Conservation (phyloP, 2,797 vertebrate species). For the Cynodonichthys magdalenae region DNA sequence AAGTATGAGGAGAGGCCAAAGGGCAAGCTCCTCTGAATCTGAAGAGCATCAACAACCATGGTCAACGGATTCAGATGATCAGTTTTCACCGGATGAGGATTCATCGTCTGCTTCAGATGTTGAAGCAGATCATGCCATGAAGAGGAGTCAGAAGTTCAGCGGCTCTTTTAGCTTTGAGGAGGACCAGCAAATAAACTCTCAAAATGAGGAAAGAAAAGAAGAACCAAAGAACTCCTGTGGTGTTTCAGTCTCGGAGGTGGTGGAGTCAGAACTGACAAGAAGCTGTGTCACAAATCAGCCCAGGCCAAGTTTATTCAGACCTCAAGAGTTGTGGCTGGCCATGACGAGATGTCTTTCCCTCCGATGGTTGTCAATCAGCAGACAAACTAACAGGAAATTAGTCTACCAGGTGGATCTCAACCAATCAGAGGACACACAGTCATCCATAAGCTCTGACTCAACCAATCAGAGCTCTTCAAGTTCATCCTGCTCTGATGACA, state of each 20-base stretch:
- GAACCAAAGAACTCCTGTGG: slow-evolving; percentile 19
- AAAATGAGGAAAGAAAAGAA: slow-evolving; percentile 24
- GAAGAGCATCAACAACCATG: slow-evolving; percentile 36
- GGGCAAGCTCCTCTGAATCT: slow-evolving; percentile 55
- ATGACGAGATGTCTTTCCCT: slow-evolving; percentile 70
- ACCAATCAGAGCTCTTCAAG: slow-evolving; percentile 57
- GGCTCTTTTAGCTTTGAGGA: slow-evolving; percentile 64
- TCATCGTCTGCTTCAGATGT: slow-evolving; percentile 21
- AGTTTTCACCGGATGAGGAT: slow-evolving; percentile 35
- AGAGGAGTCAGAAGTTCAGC: slow-evolving; percentile 70
- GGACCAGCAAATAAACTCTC: slow-evolving; percentile 29
- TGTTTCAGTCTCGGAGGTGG: slow-evolving; percentile 26
- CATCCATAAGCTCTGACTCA: slow-evolving; percentile 44
- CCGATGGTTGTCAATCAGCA: slow-evolving; percentile 68
- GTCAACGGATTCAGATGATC: slow-evolving; percentile 36
- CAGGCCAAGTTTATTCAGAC: slow-evolving; percentile 53
- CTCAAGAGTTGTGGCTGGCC: slow-evolving; percentile 67
- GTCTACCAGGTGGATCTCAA: slow-evolving; percentile 47
- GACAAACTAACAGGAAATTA: slow-evolving; percentile 50
- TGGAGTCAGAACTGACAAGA: slow-evolving; percentile 24
- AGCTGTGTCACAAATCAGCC: slow-evolving; percentile 25
- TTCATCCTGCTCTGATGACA: slow-evolving; percentile 32
- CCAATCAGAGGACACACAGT: slow-evolving; percentile 44
- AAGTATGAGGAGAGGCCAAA: slow-evolving; percentile 60
- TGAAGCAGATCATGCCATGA: slow-evolving; percentile 56